phyloP scores from a whole-genome alignment of 2,888 invertebrate species.

The Hesperia comma region DNA sequence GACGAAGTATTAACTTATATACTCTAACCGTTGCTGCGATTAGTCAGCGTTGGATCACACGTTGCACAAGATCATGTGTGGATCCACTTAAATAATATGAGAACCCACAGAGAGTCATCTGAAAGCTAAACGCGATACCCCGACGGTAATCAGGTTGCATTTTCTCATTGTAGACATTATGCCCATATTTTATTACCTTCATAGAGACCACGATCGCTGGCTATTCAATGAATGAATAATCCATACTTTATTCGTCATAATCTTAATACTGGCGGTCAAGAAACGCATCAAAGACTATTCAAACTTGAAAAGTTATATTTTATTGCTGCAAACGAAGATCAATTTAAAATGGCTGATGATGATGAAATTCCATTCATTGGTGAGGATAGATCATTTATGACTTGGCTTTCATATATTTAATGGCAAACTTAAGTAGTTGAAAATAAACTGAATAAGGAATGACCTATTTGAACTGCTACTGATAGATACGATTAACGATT shows the following conservation, averaged over 20 bases:
- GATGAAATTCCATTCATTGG: conserved; percentile 31
- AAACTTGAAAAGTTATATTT: conserved; percentile 26
- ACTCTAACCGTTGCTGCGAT: neutral
- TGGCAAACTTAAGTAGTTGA: conserved; percentile 19
- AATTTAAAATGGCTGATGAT: conserved; percentile 22
- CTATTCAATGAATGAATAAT: conserved; percentile 14
- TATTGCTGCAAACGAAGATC: conserved; percentile 19
- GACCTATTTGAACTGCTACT: conserved; percentile 18
- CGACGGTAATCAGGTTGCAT: conserved; percentile 13
- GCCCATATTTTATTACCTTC: neutral
- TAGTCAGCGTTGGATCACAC: neutral
- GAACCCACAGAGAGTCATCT: neutral
- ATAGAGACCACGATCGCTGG: conserved; percentile 2
- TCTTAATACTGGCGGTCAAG: conserved; percentile 18
- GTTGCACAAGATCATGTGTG: neutral
- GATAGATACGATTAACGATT: neutral
- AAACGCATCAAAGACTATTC: conserved; percentile 19
- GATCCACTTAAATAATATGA: conserved; percentile 3
- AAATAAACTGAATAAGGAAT: conserved; percentile 24
- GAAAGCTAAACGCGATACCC: conserved; percentile 3
- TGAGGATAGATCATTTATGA: conserved; percentile 21
- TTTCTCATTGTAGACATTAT: conserved; percentile 12
- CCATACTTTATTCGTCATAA: conserved; percentile 25
- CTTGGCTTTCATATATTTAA: conserved; percentile 26
- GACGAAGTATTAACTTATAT: neutral